Base-by-base conservation (phyloP, 2,797 vertebrate genomes). In the Poecilia picta region DNA sequence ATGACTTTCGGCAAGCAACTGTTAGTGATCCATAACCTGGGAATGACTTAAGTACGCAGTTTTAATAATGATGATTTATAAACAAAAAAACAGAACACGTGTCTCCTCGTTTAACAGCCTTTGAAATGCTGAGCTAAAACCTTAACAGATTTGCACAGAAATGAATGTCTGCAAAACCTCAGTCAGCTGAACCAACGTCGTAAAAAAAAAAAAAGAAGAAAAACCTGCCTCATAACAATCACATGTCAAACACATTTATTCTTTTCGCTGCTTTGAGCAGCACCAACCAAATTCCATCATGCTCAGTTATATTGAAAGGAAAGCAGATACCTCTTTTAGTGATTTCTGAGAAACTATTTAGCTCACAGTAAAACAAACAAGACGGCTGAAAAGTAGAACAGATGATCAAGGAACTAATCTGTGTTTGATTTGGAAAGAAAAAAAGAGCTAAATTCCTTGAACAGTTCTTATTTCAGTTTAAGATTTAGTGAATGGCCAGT, bases 171-270 rank as follows among this genome's bases (percentile, higher is more conserved):
- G 62, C 33, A 18, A 20, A 64, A 36, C 8, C 18, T 36, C 62
- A 36, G 16, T 36, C 8, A 64, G 18, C 33, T 64, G 31, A 64
- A 20, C 16, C 5, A 36, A 62, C 16, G 31, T 36, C 18, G 6
- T 31, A 13, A 10, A 64, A 66, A 36, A 64, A 36, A 36, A 36
- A 64, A 66, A 66, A 20, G 16, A 3, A 43, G 73, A 8, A 51
- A 49, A 49, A 73, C 5, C 8, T 51, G 18, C 28, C 49, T 53
- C 31, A 53, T 25, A 53, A 73, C 6, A 0, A 20, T 49, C 64
- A 39, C 36, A 66, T 39, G 36, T 39, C 33, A 36, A 66, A 66
- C 62, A 68, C 36, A 66, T 39, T 66, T 68, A 68, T 68, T 68
- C 10, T 23, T 68, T 68, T 41, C 25, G 33, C 16, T 64, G 62